Evolutionary conservation across 2,888 invertebrate genomes (phyloP), one percentile per base, ranked within the genome.

Genomic region (Fissipunctia ypsillon): DNA sequence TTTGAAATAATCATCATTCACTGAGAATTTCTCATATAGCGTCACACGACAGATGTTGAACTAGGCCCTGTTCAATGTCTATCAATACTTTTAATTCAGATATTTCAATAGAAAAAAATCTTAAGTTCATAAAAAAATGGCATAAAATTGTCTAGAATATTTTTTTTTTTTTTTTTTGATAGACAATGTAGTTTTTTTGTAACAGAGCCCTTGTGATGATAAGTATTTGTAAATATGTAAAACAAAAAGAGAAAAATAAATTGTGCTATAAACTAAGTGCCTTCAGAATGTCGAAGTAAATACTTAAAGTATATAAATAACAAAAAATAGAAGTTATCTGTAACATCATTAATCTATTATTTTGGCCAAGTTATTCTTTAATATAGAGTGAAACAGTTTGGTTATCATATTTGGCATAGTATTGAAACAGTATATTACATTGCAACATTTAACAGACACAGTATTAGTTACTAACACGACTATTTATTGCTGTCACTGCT

Each of bases 371-470:
- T 82, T 84, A 84, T 81, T 80, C 72, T 69, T 82, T 87, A 85
- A 87, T 79, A 83, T 76, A 82, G 75, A 83, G 80, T 88, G 83
- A 81, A 87, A 88, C 82, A 81, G 89, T 91, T 91, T 91, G 88
- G 88, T 89, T 87, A 90, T 84, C 77, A 86, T 88, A 88, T 88
- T 88, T 89, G 89, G 90, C 88, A 84, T 86, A 81, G 81, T 81
- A 83, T 56, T 84, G 82, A 68, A 83, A 86, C 70, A 77, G 73
- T 75, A 60, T 76, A 76, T 43, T 76, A 83, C 60, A 83, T 75
- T 61, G 72, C 83, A 85, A 81, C 69, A 83, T 85, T 82, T 66
- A 80, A 83, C 76, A 79, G 82, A 81, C 83, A 78, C 73, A 80
- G 73, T 80, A 69, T 73, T 72, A 79, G 83, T 84, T 81, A 84